Evolutionary conservation across 2,113 vertebrate species (phyloP).

Genomic region (Callorhinus ursinus): DNA sequence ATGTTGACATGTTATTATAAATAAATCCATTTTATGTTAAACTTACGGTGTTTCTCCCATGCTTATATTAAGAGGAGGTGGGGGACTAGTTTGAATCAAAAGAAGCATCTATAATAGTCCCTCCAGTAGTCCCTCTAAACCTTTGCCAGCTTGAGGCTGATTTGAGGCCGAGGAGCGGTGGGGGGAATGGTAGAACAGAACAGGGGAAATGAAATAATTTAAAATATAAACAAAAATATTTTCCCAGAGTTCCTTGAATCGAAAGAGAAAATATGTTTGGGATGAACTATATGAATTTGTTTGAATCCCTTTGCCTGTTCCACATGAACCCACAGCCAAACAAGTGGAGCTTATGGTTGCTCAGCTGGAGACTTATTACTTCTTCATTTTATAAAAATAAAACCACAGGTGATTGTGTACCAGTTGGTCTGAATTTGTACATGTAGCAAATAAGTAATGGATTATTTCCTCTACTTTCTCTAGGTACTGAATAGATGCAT

Average conservation of each 20-base stretch:
- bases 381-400: conserved; percentile 56
- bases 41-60: neutral
- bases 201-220: neutral
- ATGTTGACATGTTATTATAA: conserved; percentile 66
- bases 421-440: conserved; percentile 1
- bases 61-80: conserved; percentile 65
- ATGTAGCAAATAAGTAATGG: neutral
- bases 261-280: conserved; percentile 50
- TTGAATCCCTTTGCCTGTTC: conserved; percentile 71
- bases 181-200: neutral
- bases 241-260: conserved; percentile 72
- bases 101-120: neutral
- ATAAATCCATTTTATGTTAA: conserved; percentile 58
- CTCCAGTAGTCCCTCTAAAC: conserved; percentile 59
- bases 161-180: neutral
- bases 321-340: conserved; percentile 5
- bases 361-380: conserved; percentile 45
- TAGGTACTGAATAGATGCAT: neutral
- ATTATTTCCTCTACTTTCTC: conserved; percentile 57
- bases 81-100: conserved; percentile 37
- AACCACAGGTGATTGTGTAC: neutral
- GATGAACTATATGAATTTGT: conserved; percentile 15
- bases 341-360: neutral
- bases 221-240: conserved; percentile 64
- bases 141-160: conserved; percentile 30